phyloP scores from a whole-genome alignment of 1,140 invertebrate genomes.

The Andricus grossulariae region DNA sequence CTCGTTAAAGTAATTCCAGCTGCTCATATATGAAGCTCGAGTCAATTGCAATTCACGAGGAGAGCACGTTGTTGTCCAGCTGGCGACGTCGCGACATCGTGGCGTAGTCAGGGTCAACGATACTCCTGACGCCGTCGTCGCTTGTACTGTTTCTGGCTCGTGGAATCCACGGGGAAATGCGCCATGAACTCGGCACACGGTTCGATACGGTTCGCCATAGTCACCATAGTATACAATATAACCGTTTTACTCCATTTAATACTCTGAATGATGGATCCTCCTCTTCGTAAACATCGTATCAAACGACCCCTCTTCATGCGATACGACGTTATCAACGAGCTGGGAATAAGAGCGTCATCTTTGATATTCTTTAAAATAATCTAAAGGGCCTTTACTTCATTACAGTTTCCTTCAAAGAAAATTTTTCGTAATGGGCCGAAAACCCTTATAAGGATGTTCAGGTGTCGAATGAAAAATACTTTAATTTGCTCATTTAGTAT shows the following conservation, averaged over 20 bases:
- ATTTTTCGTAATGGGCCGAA: constrained; percentile 3
- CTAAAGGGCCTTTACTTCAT: constrained; percentile 5
- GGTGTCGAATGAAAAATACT: too few species aligned
- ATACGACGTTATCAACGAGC: constrained; percentile 29
- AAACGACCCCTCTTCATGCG: constrained; percentile 46
- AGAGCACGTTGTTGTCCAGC: constrained; percentile 32
- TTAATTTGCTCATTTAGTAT: too few species aligned
- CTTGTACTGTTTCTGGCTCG: constrained; percentile 15
- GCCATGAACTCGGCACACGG: constrained; percentile 39
- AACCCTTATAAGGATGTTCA: too few species aligned
- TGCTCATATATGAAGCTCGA: constrained; percentile 7
- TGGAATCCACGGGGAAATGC: constrained; percentile 50
- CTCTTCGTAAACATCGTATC: constrained; percentile 46
- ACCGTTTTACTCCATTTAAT: constrained; percentile 33
- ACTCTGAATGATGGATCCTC: constrained; percentile 1
- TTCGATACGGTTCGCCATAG: constrained; percentile 45
- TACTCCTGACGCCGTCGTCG: constrained; percentile 51
- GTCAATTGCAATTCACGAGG: constrained; percentile 10
- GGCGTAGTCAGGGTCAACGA: constrained; percentile 64
- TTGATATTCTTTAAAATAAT: constrained; percentile 26
- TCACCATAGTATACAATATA: constrained; percentile 34
- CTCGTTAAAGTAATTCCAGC: constrained; percentile 20
- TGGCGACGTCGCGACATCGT: constrained; percentile 51
- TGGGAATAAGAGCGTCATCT: constrained; percentile 23
- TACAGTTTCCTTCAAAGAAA: not conserved